Evolutionary conservation across 2,113 vertebrate species (phyloP).

Genomic region (Onychostoma macrolepis): DNA sequence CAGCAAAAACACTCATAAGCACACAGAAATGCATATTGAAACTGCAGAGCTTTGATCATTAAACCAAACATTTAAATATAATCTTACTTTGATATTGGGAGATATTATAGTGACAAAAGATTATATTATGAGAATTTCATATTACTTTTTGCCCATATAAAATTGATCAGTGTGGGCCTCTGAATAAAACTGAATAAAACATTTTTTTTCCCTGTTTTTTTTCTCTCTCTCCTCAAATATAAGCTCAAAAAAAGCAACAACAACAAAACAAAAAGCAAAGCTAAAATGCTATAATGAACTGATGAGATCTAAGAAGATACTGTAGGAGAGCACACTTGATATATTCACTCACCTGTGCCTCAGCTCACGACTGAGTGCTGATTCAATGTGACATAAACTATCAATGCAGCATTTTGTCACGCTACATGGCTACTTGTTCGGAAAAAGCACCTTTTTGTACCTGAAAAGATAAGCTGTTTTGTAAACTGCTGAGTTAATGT

Average conservation of each 20-base stretch:
- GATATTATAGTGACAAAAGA: too few species aligned
- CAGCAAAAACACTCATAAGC: neutral
- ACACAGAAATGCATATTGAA: neutral
- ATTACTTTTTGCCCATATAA: too few species aligned
- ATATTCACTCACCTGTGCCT: neutral
- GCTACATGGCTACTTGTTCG: neutral
- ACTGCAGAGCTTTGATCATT: neutral
- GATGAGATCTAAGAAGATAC: neutral
- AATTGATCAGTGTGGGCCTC: too few species aligned
- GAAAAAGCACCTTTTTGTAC: neutral
- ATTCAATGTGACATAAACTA: neutral
- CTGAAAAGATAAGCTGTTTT: neutral
- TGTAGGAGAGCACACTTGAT: neutral
- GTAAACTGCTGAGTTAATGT: neutral
- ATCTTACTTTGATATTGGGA: too few species aligned
- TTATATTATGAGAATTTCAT: too few species aligned
- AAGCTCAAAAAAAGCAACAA: too few species aligned
- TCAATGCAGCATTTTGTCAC: neutral
- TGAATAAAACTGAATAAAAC: too few species aligned
- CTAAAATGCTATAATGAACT: neutral
- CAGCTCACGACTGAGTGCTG: neutral
- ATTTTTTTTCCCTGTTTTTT: too few species aligned
- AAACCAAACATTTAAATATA: too few species aligned
- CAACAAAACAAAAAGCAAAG: too few species aligned
- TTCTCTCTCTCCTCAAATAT: too few species aligned